Conservation (phyloP, 2,888 invertebrate genomes). For the Apamea monoglypha region DNA sequence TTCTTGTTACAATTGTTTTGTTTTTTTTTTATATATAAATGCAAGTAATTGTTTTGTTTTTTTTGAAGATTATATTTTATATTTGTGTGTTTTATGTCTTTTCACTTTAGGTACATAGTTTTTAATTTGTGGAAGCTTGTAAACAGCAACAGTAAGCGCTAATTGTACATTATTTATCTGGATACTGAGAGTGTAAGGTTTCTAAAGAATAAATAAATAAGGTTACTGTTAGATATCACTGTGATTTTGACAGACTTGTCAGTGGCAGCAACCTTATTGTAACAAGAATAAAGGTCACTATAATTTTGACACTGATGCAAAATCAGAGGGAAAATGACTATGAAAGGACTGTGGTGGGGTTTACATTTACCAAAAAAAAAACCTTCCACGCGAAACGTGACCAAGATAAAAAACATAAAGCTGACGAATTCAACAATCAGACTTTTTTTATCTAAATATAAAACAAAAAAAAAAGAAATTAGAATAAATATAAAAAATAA, state of each 20-base stretch:
- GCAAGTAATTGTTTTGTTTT: background rate
- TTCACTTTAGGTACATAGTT: background rate
- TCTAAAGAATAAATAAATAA: background rate
- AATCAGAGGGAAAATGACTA: background rate
- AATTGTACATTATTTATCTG: background rate
- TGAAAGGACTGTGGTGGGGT: background rate
- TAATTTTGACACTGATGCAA: background rate
- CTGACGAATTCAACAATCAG: slow-evolving; percentile 27
- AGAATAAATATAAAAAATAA: slow-evolving; percentile 48
- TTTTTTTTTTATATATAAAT: no score
- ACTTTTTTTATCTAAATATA: slow-evolving; percentile 24
- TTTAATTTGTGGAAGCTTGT: background rate
- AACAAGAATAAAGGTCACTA: background rate
- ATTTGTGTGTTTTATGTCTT: background rate
- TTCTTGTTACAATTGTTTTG: background rate
- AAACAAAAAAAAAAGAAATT: slow-evolving; percentile 36
- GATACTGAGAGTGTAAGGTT: background rate
- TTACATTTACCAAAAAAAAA: slow-evolving; percentile 4
- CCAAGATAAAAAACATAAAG: slow-evolving; percentile 39
- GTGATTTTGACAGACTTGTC: background rate
- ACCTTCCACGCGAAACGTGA: slow-evolving; percentile 25
- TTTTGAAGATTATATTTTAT: background rate
- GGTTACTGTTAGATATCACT: background rate
- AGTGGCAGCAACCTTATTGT: background rate
- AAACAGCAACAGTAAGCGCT: background rate